A percentile compares a stretch with the other conserved stretches of the same genome.
Conservation (phyloP, 2,113 vertebrate genomes). For the Murina feae region DNA sequence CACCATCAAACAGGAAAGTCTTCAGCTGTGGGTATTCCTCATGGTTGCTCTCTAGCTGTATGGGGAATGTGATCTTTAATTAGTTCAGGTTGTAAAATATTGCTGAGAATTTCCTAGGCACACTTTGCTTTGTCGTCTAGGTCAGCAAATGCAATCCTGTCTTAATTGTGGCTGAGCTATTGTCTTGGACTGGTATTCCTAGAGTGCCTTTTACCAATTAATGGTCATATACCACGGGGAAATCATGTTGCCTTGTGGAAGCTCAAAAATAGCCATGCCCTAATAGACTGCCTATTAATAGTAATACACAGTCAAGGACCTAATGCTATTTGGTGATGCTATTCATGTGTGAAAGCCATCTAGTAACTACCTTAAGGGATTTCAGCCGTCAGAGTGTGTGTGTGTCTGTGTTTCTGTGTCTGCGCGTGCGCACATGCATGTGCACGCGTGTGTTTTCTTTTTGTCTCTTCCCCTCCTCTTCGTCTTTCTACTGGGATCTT, state of each 20-base stretch:
- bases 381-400: neutral
- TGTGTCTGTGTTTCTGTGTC: neutral
- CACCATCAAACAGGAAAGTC: slow-evolving; percentile 78
- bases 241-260: slow-evolving; percentile 60
- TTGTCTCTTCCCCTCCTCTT: neutral
- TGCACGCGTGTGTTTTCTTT: neutral
- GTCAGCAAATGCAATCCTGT: slow-evolving; percentile 76
- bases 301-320: slow-evolving; percentile 1
- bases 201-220: slow-evolving; percentile 62
- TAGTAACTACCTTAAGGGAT: slow-evolving; percentile 24
- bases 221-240: slow-evolving; percentile 67
- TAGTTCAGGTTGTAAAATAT: slow-evolving; percentile 80
- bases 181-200: slow-evolving; percentile 64
- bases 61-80: slow-evolving; percentile 81
- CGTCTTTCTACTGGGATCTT: neutral
- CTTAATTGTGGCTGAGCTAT: slow-evolving; percentile 74
- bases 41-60: slow-evolving; percentile 74
- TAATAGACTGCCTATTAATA: slow-evolving; percentile 66
- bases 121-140: slow-evolving; percentile 68
- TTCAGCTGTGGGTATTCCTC: slow-evolving; percentile 68
- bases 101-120: slow-evolving; percentile 70
- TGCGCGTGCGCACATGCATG: no score
- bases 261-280: slow-evolving; percentile 56
- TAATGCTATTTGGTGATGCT: slow-evolving; percentile 38
- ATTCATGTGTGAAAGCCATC: slow-evolving; percentile 47